Base-by-base conservation (phyloP, 1,140 invertebrate genomes). In the Achroia grisella region DNA sequence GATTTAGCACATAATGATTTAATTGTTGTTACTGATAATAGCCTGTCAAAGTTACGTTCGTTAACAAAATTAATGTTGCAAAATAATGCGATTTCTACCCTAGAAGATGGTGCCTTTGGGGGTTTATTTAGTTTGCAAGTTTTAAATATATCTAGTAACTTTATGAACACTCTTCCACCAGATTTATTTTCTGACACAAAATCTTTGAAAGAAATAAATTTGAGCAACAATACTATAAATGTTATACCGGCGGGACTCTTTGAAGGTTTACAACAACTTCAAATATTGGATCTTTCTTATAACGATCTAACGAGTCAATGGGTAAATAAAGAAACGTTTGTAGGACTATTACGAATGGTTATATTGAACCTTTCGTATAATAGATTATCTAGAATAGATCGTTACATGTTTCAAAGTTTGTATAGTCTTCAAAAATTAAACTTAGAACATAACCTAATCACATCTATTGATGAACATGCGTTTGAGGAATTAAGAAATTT, bases 171-270 rank as follows among this genome's bases (percentile, higher is more conserved):
- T 10, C 80, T 95, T 43, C 92, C 93, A 4, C 91, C 92, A 1
- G 92, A 92, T 70, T 66, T 94, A 39, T 94, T 95, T 72, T 88
- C 89, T 48, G 89, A 89, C 30, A 90, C 90, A 3, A 88, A 88
- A 39, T 89, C 92, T 29, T 66, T 96, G 4, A 87, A 89, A 30
- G 90, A 93, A 63, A 86, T 96, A 32, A 88, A 94, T 60, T 78
- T 96, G 8, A 91, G 91, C 61, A 95, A 95, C 64, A 95, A 96
- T 72, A 92, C 93, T 1, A 79, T 96, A 44, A 89, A 89, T 57
- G 90, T 92, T 3, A 80, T 95, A 10, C 92, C 93, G 3, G 92
- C 93, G 1, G 93, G 93, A 1, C 65, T 95, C 10, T 89, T 96
- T 52, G 90, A 91, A 54, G 90, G 90, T 10, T 87, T 97, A 46